Evolutionary conservation across 1,140 invertebrate species (phyloP), one percentile per base, ranked within the genome.

Genomic region (Heliconius congener): DNA sequence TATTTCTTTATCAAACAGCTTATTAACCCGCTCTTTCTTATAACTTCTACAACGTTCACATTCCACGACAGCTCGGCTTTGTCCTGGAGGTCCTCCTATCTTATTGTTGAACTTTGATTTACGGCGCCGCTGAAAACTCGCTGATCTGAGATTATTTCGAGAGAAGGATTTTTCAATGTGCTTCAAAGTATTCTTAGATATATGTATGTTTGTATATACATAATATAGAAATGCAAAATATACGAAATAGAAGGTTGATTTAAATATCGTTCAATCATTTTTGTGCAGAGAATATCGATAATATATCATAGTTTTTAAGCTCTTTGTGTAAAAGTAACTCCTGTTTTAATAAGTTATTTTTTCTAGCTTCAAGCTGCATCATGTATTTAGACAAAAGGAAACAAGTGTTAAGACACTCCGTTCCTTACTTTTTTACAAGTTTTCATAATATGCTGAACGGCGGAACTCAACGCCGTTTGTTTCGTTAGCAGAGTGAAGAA

Each of bases 71-170:
- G 80, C 80, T 81, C 76, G 72, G 83, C 86, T 83, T 84, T 85
- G 85, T 86, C 81, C 83, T 80, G 76, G 73, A 74, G 83, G 83
- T 81, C 60, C 83, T 84, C 82, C 82, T 84, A 85, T 86, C 83
- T 87, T 83, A 88, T 88, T 88, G 87, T 88, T 88, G 83, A 83
- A 86, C 85, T 88, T 86, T 88, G 86, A 88, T 88, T 88, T 86
- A 86, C 82, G 82, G 78, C 73, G 78, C 27, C 79, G 73, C 71
- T 80, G 81, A 76, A 82, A 82, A 82, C 81, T 82, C 81, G 72
- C 79, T 78, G 81, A 82, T 82, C 81, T 74, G 73, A 82, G 81
- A 82, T 82, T 82, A 82, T 82, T 76, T 76, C 50, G 70, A 39
- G 50, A 66, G 77, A 73, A 76, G 73, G 74, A 81, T 81, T 77